A percentile compares a stretch with the other conserved stretches of the same genome.
Conservation (phyloP, 2,888 invertebrate genomes). For the Meiosimyza platycephala region DNA sequence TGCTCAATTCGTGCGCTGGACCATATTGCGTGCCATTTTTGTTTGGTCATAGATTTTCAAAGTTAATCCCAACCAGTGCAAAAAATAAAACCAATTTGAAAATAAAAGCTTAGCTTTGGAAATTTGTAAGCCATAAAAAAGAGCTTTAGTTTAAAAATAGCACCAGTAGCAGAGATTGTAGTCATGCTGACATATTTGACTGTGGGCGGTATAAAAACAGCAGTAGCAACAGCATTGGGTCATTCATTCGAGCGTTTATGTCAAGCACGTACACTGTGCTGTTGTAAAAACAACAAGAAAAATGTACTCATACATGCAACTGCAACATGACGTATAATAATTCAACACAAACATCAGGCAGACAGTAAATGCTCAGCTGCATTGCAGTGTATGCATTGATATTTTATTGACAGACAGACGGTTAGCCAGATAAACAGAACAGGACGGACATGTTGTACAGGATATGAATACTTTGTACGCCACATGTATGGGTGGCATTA, state of each 20-base stretch:
- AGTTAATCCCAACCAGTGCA: conserved; percentile 3
- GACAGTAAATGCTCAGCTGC: conserved; percentile 18
- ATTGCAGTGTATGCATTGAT: conserved; percentile 21
- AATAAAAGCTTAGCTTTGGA: background rate
- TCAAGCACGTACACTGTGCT: conserved; percentile 12
- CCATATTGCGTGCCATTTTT: background rate
- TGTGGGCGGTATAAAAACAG: too few species aligned
- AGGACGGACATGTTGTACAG: background rate
- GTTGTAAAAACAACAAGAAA: background rate
- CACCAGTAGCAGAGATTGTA: too few species aligned
- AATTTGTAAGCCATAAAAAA: too few species aligned
- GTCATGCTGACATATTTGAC: too few species aligned
- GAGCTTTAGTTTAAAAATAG: too few species aligned
- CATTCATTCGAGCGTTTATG: background rate
- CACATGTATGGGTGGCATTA: too few species aligned
- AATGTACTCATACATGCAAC: background rate
- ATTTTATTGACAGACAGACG: conserved; percentile 20
- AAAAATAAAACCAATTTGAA: conserved; percentile 12
- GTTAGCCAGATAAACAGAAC: background rate
- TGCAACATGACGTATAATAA: background rate
- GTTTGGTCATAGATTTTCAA: conserved; percentile 6
- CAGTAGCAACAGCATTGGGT: too few species aligned
- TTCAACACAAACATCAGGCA: background rate
- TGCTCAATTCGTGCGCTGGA: background rate
- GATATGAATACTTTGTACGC: too few species aligned